Conservation (phyloP, 1,140 invertebrate species). For the Drosophila albomicans region DNA sequence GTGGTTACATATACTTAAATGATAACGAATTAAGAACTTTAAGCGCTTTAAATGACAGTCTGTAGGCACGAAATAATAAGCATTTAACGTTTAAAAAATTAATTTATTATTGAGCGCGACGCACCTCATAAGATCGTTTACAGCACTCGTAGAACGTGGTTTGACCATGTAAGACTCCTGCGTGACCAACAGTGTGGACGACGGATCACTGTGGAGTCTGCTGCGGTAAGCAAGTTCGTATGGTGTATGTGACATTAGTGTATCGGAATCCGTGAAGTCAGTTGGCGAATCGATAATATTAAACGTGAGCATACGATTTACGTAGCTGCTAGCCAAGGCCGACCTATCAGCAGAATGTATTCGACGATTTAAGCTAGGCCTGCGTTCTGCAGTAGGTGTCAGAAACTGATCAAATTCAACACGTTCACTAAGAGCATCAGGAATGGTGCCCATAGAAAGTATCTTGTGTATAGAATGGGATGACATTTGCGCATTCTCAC, state of each 20-base stretch:
- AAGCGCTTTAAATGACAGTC: too few relatives aligned
- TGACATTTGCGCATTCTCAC: slow-evolving; percentile 55
- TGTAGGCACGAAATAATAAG: neutral
- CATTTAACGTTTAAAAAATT: neutral
- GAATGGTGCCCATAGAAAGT: slow-evolving; percentile 84
- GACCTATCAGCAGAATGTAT: slow-evolving; percentile 73
- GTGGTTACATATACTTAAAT: too few relatives aligned
- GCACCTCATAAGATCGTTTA: slow-evolving; percentile 84
- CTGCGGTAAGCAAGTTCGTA: slow-evolving; percentile 82
- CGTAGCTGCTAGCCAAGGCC: slow-evolving; percentile 46
- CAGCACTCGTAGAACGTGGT: slow-evolving; percentile 81
- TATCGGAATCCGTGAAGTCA: slow-evolving; percentile 45
- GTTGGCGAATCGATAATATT: slow-evolving; percentile 72
- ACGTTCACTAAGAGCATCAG: slow-evolving; percentile 76
- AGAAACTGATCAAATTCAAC: slow-evolving; percentile 79
- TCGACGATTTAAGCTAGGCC: slow-evolving; percentile 64
- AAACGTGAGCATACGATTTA: slow-evolving; percentile 69
- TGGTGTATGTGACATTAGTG: slow-evolving; percentile 78
- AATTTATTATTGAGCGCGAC: slow-evolving; percentile 58
- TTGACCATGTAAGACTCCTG: slow-evolving; percentile 64
- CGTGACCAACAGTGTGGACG: slow-evolving; percentile 55
- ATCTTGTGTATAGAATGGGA: slow-evolving; percentile 84
- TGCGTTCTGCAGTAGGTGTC: slow-evolving; percentile 72
- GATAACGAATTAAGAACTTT: too few relatives aligned
- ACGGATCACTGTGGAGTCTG: slow-evolving; percentile 49